A percentile compares a stretch with the other conserved stretches of the same genome.
Evolutionary conservation across 2,888 invertebrate genomes (phyloP).

Genomic region (Scaptodrosophila latifasciaeformis): DNA sequence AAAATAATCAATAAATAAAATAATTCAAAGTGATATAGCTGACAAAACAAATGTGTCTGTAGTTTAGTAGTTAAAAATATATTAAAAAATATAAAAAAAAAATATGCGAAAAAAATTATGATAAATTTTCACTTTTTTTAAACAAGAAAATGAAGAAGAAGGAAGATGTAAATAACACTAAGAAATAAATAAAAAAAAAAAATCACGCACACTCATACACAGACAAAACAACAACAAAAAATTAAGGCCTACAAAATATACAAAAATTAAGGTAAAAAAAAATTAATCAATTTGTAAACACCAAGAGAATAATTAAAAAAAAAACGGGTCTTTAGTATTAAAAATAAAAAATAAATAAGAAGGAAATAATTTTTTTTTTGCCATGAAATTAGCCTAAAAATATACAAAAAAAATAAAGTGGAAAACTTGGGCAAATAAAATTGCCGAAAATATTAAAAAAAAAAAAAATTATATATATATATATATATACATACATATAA

Average conservation of each 20-base stretch:
- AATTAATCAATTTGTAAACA: conserved; percentile 45
- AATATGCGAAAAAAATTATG: conserved; percentile 14
- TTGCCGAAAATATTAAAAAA: conserved; percentile 13
- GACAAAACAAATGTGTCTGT: conserved; percentile 66
- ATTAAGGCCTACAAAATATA: conserved; percentile 22
- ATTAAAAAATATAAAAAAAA: conserved; percentile 17
- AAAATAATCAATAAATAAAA: conserved; percentile 63
- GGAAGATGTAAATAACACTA: conserved; percentile 46
- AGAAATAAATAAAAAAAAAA: conserved; percentile 12
- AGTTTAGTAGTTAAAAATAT: conserved; percentile 53
- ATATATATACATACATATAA: conserved; percentile 12
- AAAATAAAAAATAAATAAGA: conserved; percentile 13
- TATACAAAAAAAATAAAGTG: conserved; percentile 7
- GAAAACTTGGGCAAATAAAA: conserved; percentile 10
- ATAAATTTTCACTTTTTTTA: conserved; percentile 25
- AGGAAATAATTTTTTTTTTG: too few relatives aligned
- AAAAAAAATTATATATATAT: conserved; percentile 15
- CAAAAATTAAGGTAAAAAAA: conserved; percentile 9
- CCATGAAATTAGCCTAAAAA: too few relatives aligned
- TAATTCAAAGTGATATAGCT: conserved; percentile 66
- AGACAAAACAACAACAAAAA: conserved; percentile 15
- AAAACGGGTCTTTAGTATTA: conserved; percentile 51
- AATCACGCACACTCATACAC: conserved; percentile 9
- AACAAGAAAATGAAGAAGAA: conserved; percentile 16
- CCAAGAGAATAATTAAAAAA: conserved; percentile 22